Evolutionary conservation across 2,797 vertebrate genomes (phyloP).

Genomic region (Dicrostonyx torquatus): DNA sequence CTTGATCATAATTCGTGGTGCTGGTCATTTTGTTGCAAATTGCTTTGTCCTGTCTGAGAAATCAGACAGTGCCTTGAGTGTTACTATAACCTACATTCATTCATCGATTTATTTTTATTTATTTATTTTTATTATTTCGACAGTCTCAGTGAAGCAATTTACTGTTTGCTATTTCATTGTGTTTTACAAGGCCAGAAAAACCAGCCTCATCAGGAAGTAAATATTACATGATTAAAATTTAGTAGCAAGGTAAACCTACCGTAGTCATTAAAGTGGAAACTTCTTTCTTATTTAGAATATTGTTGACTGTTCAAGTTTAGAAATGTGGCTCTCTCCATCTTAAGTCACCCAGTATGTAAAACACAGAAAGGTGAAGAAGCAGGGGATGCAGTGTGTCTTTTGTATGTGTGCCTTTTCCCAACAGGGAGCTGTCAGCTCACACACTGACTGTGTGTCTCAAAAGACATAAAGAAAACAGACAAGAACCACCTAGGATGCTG

Average conservation of each 20-base stretch:
- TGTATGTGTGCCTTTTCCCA: background rate
- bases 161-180: conserved; percentile 45
- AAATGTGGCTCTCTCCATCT: background rate
- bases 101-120: conserved; percentile 50
- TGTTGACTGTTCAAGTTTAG: background rate
- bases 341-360: background rate
- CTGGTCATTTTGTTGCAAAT: conserved; percentile 63
- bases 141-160: conserved; percentile 35
- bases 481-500: background rate
- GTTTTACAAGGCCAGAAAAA: conserved; percentile 50
- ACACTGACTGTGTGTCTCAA: background rate
- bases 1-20: conserved; percentile 33
- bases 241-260: conserved; percentile 1
- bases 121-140: conserved; percentile 51
- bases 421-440: background rate
- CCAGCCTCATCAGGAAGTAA: conserved; percentile 37
- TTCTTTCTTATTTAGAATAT: background rate
- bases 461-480: background rate
- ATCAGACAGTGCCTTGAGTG: conserved; percentile 33
- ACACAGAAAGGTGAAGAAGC: background rate
- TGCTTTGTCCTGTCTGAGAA: conserved; percentile 54
- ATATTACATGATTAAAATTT: conserved; percentile 48
- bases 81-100: background rate
- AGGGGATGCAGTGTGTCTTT: background rate
- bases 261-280: conserved; percentile 2